Percentiles rank a stretch among this genome's conserved stretches.
Conservation (phyloP, 2,888 invertebrate species). For the Dicyrtomina minuta region DNA sequence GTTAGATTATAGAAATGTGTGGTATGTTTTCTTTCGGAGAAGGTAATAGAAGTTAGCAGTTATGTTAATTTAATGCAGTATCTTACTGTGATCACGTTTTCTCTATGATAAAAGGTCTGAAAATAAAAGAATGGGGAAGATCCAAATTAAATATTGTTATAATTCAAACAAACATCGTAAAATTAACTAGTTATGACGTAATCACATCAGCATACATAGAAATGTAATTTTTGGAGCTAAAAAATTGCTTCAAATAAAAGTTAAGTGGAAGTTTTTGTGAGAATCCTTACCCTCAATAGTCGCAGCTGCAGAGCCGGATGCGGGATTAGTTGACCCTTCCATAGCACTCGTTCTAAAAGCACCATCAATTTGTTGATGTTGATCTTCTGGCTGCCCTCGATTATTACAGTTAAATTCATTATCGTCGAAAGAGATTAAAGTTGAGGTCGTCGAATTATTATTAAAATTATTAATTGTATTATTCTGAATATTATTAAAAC, state of each 20-base stretch:
- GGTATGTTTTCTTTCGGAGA: too few species aligned
- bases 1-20: too few species aligned
- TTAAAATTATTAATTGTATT: slow-evolving; percentile 33
- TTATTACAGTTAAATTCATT: slow-evolving; percentile 9
- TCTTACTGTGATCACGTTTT: not conserved
- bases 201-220: too few species aligned
- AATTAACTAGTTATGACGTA: too few species aligned
- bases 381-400: slow-evolving; percentile 17
- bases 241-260: not conserved
- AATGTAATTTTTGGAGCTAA: not conserved
- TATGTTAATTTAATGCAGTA: too few species aligned
- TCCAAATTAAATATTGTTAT: too few species aligned
- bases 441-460: slow-evolving; percentile 30
- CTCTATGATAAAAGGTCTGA: slow-evolving; percentile 22
- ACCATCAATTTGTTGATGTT: slow-evolving; percentile 31
- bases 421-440: slow-evolving; percentile 32
- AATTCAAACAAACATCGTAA: too few species aligned
- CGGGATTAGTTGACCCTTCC: slow-evolving; percentile 1
- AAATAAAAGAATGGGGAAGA: not conserved
- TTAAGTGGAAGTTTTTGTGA: not conserved
- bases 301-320: slow-evolving; percentile 6
- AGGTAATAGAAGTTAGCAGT: too few species aligned
- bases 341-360: slow-evolving; percentile 23
- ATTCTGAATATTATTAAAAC: slow-evolving; percentile 30
- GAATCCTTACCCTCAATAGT: slow-evolving; percentile 17